Base-by-base conservation (phyloP, 2,797 vertebrate species). In the Sebastes diaconus region DNA sequence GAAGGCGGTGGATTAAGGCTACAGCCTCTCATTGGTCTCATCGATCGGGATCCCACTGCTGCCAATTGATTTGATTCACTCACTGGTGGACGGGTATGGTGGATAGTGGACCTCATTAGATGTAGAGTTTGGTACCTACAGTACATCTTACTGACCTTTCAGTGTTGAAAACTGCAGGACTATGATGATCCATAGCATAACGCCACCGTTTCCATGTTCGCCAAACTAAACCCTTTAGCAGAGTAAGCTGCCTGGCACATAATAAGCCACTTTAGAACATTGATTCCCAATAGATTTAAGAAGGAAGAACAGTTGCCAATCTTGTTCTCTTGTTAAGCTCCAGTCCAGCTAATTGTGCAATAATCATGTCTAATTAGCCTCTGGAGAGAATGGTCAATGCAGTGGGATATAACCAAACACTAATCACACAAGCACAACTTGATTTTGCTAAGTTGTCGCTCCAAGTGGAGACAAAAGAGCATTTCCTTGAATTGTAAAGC, bases 291-390 rank as follows among this genome's bases (percentile, higher is more conserved):
- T 77, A 68, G 77, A 58, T 64, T 55, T 29, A 32, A 73, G 59
- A 13, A 69, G 14, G 59, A 73, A 66, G 27, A 78, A 50, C 71
- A 69, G 42, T 78, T 84, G 72, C 64, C 68, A 76, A 68, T 79
- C 72, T 29, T 71, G 27, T 73, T 79, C 60, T 64, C 58, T 66
- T 75, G 82, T 79, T 81, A 58, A 81, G 59, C 81, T 67, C 55
- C 54, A 67, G 68, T 87, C 72, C 16, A 34, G 68, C 68, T 73
- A 79, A 77, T 77, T 72, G 84, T 79, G 75, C 70, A 67, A 61
- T 79, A 84, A 83, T 73, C 39, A 34, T 46, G 60, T 4, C 52
- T 84, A 84, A 84, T 86, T 81, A 60, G 73, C 69, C 79, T 66
- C 76, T 61, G 61, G 73, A 84, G 67, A 58, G 58, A 61, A 81